phyloP scores from a whole-genome alignment of 1,140 invertebrate species.

The Drosophila navojoa region DNA sequence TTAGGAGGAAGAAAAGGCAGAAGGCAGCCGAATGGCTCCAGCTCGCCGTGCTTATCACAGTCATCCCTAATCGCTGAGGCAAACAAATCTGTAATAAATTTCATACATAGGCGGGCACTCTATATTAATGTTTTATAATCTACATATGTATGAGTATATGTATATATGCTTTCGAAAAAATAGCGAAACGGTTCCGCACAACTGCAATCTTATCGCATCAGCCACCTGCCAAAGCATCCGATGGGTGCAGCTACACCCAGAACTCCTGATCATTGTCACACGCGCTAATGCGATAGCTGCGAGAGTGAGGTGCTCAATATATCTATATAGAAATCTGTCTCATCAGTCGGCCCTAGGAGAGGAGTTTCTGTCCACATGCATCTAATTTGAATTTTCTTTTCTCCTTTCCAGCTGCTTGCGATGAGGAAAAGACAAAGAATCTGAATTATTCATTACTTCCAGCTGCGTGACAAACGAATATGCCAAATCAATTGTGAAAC shows the following conservation, averaged over 20 bases:
- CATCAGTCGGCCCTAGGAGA: background rate
- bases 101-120: slow-evolving; percentile 7
- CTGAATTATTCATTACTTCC: slow-evolving; percentile 43
- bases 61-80: slow-evolving; percentile 47
- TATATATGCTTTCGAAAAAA: too few species aligned
- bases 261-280: background rate
- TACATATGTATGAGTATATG: slow-evolving; percentile 13
- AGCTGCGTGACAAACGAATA: slow-evolving; percentile 24
- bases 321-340: too few species aligned
- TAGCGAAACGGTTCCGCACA: slow-evolving; percentile 24
- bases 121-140: slow-evolving; percentile 10
- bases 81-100: slow-evolving; percentile 66
- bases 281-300: background rate
- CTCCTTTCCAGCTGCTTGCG: slow-evolving; percentile 17
- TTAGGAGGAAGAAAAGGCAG: slow-evolving; percentile 17
- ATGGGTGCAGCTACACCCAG: slow-evolving; percentile 60
- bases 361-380: background rate
- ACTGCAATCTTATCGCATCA: slow-evolving; percentile 64
- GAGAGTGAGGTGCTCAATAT: too few species aligned
- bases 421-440: background rate
- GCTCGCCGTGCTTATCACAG: slow-evolving; percentile 43
- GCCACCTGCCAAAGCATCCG: slow-evolving; percentile 62
- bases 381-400: background rate
- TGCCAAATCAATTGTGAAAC: slow-evolving; percentile 39
- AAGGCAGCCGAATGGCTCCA: slow-evolving; percentile 14